Conservation (phyloP, 2,113 vertebrate genomes). For the Prolemur simus region DNA sequence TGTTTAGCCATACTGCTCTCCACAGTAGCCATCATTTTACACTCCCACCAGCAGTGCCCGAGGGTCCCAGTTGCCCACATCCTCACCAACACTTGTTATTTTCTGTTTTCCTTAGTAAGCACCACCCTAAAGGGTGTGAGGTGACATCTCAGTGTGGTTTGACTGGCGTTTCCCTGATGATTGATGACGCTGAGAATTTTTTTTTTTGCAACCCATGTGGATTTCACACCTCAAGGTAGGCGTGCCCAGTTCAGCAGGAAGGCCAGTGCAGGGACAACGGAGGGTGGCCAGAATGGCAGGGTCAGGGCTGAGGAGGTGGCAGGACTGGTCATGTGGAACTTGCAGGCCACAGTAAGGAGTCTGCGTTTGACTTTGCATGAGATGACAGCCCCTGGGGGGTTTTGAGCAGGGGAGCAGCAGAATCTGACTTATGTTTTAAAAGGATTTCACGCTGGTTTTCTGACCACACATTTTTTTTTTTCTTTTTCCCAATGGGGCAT, state of each 20-base stretch:
- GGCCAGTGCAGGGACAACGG: background rate
- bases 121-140: background rate
- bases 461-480: background rate
- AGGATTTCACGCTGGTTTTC: constrained; percentile 13
- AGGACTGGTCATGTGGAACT: too few relatives aligned
- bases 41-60: background rate
- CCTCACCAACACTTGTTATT: rapidly evolving
- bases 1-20: background rate
- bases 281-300: too few relatives aligned
- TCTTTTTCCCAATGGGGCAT: background rate
- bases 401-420: background rate
- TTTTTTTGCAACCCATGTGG: background rate
- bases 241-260: background rate
- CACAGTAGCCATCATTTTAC: background rate
- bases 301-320: too few relatives aligned
- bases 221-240: background rate
- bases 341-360: background rate
- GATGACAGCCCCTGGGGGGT: background rate
- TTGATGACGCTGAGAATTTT: background rate
- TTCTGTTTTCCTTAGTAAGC: background rate
- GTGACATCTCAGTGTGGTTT: background rate
- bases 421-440: constrained; percentile 17
- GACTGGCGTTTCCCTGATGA: background rate
- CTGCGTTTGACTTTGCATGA: background rate
- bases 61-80: background rate